Evolutionary conservation across 2,888 invertebrate species (phyloP), one percentile per base, ranked within the genome.

Genomic region (Eutolmus rufibarbis): DNA sequence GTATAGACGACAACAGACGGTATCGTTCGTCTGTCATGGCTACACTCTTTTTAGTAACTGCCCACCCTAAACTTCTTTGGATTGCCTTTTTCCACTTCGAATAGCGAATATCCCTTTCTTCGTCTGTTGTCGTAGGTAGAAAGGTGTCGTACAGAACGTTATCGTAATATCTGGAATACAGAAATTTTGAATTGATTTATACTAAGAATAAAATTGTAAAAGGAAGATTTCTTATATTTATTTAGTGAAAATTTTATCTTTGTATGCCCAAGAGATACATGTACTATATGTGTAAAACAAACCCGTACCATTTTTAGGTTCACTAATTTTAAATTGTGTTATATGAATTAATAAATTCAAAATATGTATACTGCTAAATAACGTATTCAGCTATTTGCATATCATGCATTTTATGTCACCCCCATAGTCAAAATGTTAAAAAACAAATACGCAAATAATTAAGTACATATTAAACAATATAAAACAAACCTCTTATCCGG

Each of bases 71-170:
- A 56, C 97, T 97, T 43, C 98, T 95, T 91, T 97, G 96, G 1
- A 99, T 98, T 0, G 98, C 98, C 95, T 97, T 97, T 93, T 98
- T 98, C 98, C 98, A 98, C 93, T 97, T 96, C 8, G 95, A 96
- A 92, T 97, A 98, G 88, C 98, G 94, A 5, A 95, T 94, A 91
- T 97, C 95, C 87, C 98, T 95, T 91, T 98, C 97, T 91, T 95
- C 95, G 86, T 95, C 95, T 0, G 96, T 95, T 12, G 97, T 96
- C 14, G 96, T 96, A 0, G 98, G 97, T 89, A 96, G 93, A 93
- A 97, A 98, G 34, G 96, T 96, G 90, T 97, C 97, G 56, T 94
- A 95, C 74, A 94, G 94, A 5, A 92, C 90, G 88, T 92, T 92
- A 84, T 92, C 92, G 74, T 91, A 91, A 89, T 91, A 91, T 2